Percentiles rank a stretch among this genome's conserved stretches.
Evolutionary conservation across 2,113 vertebrate species (phyloP).

Genomic region (Tachycineta bicolor): DNA sequence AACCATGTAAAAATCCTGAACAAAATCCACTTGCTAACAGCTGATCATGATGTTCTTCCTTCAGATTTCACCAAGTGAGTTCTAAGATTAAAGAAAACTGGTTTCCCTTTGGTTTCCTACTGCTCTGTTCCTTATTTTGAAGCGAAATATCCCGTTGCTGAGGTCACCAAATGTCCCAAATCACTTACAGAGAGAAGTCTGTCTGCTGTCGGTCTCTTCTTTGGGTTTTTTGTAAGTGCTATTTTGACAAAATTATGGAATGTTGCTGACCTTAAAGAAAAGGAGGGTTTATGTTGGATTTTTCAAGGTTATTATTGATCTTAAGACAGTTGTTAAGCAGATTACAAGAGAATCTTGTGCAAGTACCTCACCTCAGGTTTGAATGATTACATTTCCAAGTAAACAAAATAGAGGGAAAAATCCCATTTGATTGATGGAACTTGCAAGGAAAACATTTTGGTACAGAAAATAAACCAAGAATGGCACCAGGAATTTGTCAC

Average conservation of each 20-base stretch:
- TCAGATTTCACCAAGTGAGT: neutral
- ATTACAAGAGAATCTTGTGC: neutral
- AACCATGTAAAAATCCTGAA: rapidly evolving
- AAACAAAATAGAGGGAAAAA: neutral
- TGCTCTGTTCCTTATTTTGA: neutral
- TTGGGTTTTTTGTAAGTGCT: constrained; percentile 95
- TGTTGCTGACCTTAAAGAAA: constrained; percentile 82
- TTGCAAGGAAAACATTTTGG: neutral
- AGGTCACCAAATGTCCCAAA: neutral
- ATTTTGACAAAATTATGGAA: constrained; percentile 98
- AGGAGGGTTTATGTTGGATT: neutral
- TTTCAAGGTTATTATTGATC: neutral
- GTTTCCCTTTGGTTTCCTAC: neutral
- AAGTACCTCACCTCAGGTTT: neutral
- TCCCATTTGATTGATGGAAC: rapidly evolving
- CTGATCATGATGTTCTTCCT: neutral
- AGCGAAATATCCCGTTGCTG: neutral
- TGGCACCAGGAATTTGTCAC: neutral
- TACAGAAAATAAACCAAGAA: neutral
- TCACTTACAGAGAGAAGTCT: constrained; percentile 89
- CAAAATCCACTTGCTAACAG: neutral
- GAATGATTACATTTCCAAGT: neutral
- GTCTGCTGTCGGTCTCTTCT: constrained; percentile 97
- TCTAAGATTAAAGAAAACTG: neutral
- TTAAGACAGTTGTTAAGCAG: neutral